Conservation (phyloP, 2,113 vertebrate species). For the Toxostoma redivivum region DNA sequence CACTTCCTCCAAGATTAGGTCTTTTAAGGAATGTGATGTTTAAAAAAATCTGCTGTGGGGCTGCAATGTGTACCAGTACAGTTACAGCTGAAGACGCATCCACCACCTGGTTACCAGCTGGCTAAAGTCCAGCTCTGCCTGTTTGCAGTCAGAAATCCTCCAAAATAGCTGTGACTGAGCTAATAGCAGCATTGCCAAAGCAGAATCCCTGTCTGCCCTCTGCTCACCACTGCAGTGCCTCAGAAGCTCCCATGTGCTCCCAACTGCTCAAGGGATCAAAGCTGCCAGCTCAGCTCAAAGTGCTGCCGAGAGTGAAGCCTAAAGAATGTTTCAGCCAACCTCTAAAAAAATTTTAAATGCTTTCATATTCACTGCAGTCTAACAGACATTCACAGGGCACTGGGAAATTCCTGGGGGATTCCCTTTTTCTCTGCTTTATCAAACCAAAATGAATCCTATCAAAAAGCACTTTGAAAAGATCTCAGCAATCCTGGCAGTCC, state of each 20-base stretch:
- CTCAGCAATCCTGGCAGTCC: not conserved
- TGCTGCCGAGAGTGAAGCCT: not conserved
- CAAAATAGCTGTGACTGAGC: not conserved
- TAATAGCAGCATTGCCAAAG: not conserved
- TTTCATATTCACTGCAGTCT: not conserved
- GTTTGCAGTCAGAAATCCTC: not conserved
- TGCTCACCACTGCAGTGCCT: not conserved
- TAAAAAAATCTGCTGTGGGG: not conserved
- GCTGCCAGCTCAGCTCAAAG: not conserved
- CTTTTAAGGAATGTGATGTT: not conserved
- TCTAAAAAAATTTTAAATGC: not conserved
- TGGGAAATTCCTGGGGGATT: not conserved
- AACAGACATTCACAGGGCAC: not conserved
- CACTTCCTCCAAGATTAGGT: not conserved
- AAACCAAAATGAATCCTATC: not conserved
- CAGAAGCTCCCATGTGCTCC: not conserved
- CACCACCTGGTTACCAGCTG: not conserved
- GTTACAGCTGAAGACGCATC: not conserved
- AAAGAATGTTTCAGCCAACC: not conserved
- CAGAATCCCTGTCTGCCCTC: not conserved
- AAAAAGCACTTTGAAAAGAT: not conserved
- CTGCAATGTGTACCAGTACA: accelerated
- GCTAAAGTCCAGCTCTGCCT: not conserved
- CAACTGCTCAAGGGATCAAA: not conserved
- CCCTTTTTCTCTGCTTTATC: not conserved